phyloP scores from a whole-genome alignment of 2,113 vertebrate species.

The Channa argus region DNA sequence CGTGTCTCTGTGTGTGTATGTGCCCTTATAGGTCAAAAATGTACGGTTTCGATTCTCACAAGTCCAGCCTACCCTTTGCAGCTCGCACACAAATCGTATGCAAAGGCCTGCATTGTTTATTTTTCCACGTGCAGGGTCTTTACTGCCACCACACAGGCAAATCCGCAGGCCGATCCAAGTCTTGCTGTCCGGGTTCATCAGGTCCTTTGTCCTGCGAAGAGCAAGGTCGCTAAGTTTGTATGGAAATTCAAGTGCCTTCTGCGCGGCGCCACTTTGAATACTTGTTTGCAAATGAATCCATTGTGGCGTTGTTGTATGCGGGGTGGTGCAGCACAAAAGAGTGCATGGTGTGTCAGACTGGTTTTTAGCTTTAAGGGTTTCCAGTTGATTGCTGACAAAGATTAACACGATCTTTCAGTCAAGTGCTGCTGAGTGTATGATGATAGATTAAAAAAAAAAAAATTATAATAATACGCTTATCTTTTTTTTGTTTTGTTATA shows the following conservation, averaged over 20 bases:
- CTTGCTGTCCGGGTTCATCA: conserved; percentile 30
- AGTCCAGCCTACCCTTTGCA: conserved; percentile 16
- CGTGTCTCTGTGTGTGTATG: conserved; percentile 29
- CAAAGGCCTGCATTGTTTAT: conserved; percentile 56
- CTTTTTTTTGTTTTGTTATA: conserved; percentile 5
- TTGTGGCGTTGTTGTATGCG: conserved; percentile 14
- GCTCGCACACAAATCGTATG: conserved; percentile 69
- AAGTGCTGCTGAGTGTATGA: conserved; percentile 26
- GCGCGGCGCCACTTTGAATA: conserved; percentile 77
- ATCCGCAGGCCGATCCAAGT: conserved; percentile 22
- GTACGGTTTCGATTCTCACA: conserved; percentile 9
- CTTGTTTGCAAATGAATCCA: conserved; percentile 73
- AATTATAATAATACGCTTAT: not conserved
- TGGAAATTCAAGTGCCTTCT: conserved; percentile 83
- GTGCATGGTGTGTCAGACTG: conserved; percentile 1
- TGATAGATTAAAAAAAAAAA: not conserved
- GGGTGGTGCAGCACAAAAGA: not conserved
- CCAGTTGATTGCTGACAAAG: conserved; percentile 3
- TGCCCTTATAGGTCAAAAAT: conserved; percentile 29
- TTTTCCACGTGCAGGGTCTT: conserved; percentile 36
- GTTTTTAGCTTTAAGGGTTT: conserved; percentile 3
- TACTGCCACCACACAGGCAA: conserved; percentile 54
- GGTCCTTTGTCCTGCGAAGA: conserved; percentile 35
- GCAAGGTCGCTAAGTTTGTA: conserved; percentile 65
- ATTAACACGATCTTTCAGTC: conserved; percentile 23